Conservation (phyloP, 2,888 invertebrate genomes). For the Lithosia quadra region DNA sequence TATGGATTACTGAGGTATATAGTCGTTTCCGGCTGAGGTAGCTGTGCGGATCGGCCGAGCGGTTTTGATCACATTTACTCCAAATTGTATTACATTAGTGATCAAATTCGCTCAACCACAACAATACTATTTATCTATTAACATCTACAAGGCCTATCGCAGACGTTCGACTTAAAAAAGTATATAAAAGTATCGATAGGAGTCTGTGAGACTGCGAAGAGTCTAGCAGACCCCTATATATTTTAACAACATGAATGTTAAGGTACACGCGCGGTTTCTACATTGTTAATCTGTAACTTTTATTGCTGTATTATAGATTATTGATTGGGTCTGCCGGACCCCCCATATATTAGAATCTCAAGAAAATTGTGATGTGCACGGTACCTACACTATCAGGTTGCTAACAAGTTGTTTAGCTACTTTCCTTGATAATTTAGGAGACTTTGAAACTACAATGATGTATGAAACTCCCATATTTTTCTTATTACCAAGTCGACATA, state of each 20-base stretch:
- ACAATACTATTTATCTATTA: slow-evolving; percentile 57
- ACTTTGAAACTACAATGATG: not conserved
- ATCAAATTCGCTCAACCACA: slow-evolving; percentile 47
- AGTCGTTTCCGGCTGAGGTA: slow-evolving; percentile 79
- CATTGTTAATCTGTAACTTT: not conserved
- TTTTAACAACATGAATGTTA: not conserved
- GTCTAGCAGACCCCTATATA: not conserved
- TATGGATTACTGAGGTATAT: slow-evolving; percentile 84
- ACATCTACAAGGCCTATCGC: slow-evolving; percentile 39
- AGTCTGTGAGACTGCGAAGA: not conserved
- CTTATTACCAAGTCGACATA: not conserved
- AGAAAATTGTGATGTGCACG: not conserved
- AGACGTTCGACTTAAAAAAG: not conserved
- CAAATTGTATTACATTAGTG: slow-evolving; percentile 17
- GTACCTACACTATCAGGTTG: not conserved
- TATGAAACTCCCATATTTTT: not conserved
- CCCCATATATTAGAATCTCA: not conserved
- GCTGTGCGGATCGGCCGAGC: slow-evolving; percentile 53
- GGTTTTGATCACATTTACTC: slow-evolving; percentile 25
- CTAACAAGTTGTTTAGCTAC: not conserved
- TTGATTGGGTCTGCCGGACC: not conserved
- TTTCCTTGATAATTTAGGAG: not conserved
- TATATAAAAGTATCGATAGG: not conserved
- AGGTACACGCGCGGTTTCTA: not conserved
- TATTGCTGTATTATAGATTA: not conserved